phyloP scores from a whole-genome alignment of 1,140 invertebrate species.

The Meloidogyne chitwoodi region DNA sequence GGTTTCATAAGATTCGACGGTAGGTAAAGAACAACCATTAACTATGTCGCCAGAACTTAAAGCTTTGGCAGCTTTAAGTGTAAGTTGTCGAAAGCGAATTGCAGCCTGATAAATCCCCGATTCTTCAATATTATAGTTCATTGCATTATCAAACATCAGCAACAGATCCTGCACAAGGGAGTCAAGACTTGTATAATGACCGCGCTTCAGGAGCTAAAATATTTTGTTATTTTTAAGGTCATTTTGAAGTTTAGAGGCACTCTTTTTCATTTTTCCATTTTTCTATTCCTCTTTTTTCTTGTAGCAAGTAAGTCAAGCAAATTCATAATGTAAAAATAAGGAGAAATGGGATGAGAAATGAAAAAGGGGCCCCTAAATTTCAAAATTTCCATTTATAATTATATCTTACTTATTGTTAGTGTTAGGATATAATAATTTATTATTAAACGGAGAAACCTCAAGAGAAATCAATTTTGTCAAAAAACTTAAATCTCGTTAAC shows the following conservation, averaged over 20 bases:
- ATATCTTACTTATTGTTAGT: no score
- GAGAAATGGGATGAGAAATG: no score
- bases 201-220: constrained; percentile 69
- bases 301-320: no score
- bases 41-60: neutral
- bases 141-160: constrained; percentile 92
- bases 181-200: constrained; percentile 34
- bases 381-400: no score
- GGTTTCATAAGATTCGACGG: neutral
- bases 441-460: no score
- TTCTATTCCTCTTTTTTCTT: no score
- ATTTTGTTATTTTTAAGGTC: no score
- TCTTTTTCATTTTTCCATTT: no score
- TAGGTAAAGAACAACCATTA: neutral
- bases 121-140: constrained; percentile 82
- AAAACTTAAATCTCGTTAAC: neutral
- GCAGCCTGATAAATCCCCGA: constrained; percentile 71
- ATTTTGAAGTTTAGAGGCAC: no score
- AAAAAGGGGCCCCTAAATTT: no score
- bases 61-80: constrained; percentile 43
- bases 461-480: neutral
- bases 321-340: no score
- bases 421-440: no score
- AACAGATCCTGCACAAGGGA: constrained; percentile 37
- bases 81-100: constrained; percentile 33